Evolutionary conservation across 64 coral and sea anemone species (phyloP).

Genomic region (Dendrophyllia cribrosa): DNA sequence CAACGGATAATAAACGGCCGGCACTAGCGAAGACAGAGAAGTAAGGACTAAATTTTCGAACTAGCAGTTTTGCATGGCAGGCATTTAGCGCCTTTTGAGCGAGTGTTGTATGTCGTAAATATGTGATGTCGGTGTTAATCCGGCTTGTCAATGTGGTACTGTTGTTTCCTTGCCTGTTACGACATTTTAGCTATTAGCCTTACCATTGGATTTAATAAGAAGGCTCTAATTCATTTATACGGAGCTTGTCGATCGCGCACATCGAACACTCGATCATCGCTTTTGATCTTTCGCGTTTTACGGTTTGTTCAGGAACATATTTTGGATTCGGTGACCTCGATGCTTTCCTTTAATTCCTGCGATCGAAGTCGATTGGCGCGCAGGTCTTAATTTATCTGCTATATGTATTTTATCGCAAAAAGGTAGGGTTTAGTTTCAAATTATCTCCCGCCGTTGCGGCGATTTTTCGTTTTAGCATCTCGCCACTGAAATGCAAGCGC

Average conservation of each 20-base stretch:
- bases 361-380: not conserved
- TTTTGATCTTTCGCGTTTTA: not conserved
- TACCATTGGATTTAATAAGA: not conserved
- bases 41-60: not conserved
- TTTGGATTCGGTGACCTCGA: slow-evolving; percentile 14
- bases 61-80: not conserved
- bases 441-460: not conserved
- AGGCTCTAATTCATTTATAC: not conserved
- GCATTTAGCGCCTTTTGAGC: not conserved
- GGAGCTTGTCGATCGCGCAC: too few species aligned
- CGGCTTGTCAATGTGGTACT: not conserved
- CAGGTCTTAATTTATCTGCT: not conserved
- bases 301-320: not conserved
- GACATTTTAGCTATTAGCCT: slow-evolving; percentile 1
- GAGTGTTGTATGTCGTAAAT: slow-evolving; percentile 8
- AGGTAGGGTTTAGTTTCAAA: not conserved
- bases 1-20: slow-evolving; percentile 20
- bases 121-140: not conserved
- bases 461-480: not conserved
- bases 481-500: not conserved
- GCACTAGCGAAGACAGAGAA: slow-evolving; percentile 37
- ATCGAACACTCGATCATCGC: too few species aligned
- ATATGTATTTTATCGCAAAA: slow-evolving; percentile 32
- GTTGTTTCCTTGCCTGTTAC: not conserved
- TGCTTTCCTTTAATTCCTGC: not conserved